A percentile compares a stretch with the other conserved stretches of the same genome.
phyloP scores from a whole-genome alignment of 1,140 invertebrate genomes.

The Polypedilum pembai region DNA sequence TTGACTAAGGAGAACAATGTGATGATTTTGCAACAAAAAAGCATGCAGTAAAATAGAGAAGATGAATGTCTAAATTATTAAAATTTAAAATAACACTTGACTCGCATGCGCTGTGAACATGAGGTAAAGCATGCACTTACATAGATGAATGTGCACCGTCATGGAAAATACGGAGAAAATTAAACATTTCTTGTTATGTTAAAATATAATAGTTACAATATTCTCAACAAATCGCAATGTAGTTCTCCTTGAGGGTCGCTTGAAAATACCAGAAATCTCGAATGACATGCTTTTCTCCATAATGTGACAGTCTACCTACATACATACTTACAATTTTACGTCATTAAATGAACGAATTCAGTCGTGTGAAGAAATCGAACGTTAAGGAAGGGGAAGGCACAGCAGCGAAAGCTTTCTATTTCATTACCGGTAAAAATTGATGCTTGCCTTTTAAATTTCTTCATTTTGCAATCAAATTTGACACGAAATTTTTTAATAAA shows the following conservation, averaged over 20 bases:
- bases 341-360: background rate
- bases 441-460: background rate
- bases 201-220: background rate
- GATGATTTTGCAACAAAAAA: background rate
- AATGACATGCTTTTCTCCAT: background rate
- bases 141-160: background rate
- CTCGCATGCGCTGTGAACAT: background rate
- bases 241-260: slow-evolving; percentile 2
- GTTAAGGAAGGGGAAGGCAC: background rate
- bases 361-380: background rate
- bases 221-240: slow-evolving; percentile 2
- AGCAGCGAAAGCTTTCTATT: background rate
- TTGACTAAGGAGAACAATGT: background rate
- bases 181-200: slow-evolving; percentile 13
- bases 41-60: background rate
- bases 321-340: background rate
- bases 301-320: slow-evolving; percentile 1
- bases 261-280: slow-evolving; percentile 12
- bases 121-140: background rate
- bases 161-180: slow-evolving; percentile 12
- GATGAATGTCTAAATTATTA: background rate
- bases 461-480: background rate
- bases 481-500: background rate
- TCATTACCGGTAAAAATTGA: background rate
- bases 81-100: background rate